phyloP scores from a whole-genome alignment of 2,888 invertebrate genomes.

The Hypomecis atomaria region DNA sequence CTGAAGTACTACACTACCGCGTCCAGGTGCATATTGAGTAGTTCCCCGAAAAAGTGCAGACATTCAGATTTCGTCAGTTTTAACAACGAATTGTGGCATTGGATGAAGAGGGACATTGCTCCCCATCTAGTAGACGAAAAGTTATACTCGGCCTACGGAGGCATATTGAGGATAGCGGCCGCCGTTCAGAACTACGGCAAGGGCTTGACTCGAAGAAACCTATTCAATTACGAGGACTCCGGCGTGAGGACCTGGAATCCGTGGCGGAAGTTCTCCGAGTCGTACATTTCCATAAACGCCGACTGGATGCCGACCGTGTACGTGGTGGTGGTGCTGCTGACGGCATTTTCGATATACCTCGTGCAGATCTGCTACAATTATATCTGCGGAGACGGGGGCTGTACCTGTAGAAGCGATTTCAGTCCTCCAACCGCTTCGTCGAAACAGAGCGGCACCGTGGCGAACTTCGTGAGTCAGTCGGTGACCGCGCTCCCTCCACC shows the following conservation, averaged over 20 bases:
- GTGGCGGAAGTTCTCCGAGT: constrained; percentile 59
- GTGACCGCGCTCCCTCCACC: constrained; percentile 50
- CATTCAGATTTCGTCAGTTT: constrained; percentile 73
- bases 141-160: constrained; percentile 72
- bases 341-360: constrained; percentile 60
- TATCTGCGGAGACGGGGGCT: constrained; percentile 55
- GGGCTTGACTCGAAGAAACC: constrained; percentile 66
- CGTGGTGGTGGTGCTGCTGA: constrained; percentile 57
- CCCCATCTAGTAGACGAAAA: constrained; percentile 72
- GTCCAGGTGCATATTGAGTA: constrained; percentile 67
- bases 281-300: constrained; percentile 58
- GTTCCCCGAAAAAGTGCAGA: constrained; percentile 67
- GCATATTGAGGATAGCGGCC: constrained; percentile 72
- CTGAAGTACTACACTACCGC: constrained; percentile 74
- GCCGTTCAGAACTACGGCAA: constrained; percentile 75
- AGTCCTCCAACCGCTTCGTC: constrained; percentile 39
- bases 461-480: constrained; percentile 44
- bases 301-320: constrained; percentile 68
- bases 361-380: constrained; percentile 68
- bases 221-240: constrained; percentile 55
- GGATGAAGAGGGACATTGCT: constrained; percentile 76
- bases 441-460: constrained; percentile 53
- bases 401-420: constrained; percentile 51
- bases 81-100: constrained; percentile 76
- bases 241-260: constrained; percentile 61